A percentile compares a stretch with the other conserved stretches of the same genome.
These are phyloP conservation scores for Turnix velox DNA, from an alignment of 2,113 vertebrate genomes.

Conservation along the genomic window DNA sequence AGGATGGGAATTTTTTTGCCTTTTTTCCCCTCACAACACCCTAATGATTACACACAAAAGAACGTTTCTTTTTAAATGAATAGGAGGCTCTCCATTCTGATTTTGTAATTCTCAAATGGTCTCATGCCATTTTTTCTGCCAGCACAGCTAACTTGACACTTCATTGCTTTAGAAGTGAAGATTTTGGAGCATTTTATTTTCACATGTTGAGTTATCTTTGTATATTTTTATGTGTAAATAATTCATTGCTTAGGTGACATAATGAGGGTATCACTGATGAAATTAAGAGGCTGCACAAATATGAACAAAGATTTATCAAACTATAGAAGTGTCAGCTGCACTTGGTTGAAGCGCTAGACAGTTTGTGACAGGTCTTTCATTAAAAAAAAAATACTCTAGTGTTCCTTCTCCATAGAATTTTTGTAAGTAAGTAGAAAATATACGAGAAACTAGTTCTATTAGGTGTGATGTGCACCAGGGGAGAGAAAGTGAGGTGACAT, in stretches of 20 bases:
- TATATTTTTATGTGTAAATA: not conserved
- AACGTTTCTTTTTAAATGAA: not conserved
- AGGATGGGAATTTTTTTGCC: too few species aligned
- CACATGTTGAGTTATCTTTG: not conserved
- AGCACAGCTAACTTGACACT: not conserved
- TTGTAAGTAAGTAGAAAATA: not conserved
- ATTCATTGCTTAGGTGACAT: not conserved
- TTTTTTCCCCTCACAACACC: too few species aligned
- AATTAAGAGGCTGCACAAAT: not conserved
- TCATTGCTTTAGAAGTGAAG: not conserved
- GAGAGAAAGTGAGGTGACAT: not conserved
- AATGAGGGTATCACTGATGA: not conserved
- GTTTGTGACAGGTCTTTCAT: not conserved
- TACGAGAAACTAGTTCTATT: not conserved
- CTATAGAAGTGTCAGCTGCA: not conserved
- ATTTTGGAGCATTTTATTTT: not conserved
- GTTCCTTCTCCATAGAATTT: not conserved
- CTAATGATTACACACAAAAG: not conserved
- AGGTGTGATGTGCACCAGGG: not conserved
- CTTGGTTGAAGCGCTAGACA: not conserved
- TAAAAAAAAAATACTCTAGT: fast-evolving
- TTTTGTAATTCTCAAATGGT: not conserved
- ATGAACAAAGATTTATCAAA: not conserved
- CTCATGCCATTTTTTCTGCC: not conserved
- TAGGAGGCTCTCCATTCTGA: not conserved